These are phyloP conservation scores for Catostylus mosaicus DNA, from an alignment of 30 jellyfish, hydroid and myxozoan species.

Conservation along the genomic window DNA sequence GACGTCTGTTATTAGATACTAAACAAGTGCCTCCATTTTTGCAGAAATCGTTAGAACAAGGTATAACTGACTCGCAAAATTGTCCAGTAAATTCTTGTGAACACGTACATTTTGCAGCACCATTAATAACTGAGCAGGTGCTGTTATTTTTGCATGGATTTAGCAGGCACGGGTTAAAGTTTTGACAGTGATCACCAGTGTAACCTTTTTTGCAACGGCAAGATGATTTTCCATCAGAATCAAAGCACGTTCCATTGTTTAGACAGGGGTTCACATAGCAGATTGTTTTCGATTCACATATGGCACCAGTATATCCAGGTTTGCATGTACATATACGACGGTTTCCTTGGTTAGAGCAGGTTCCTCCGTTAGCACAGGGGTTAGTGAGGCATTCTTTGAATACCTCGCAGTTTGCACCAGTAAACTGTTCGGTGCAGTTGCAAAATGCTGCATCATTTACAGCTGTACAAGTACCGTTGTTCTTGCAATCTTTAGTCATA, in stretches of 20 bases:
- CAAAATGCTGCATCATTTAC: not conserved
- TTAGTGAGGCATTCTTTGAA: conserved; percentile 1
- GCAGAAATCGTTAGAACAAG: conserved; percentile 19
- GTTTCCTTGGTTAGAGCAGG: not conserved
- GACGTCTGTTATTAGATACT: not conserved
- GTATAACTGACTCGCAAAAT: conserved; percentile 16
- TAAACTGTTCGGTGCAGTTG: conserved; percentile 13
- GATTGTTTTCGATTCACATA: not conserved
- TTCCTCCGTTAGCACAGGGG: conserved; percentile 24
- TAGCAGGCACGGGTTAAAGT: conserved; percentile 7
- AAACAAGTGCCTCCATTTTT: conserved; percentile 23
- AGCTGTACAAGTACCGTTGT: conserved; percentile 2
- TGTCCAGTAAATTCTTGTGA: conserved; percentile 21
- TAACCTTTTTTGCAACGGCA: conserved; percentile 8
- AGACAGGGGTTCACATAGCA: conserved; percentile 22
- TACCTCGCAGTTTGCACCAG: conserved; percentile 6
- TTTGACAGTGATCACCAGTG: conserved; percentile 19
- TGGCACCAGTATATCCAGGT: conserved; percentile 5
- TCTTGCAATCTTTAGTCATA: not conserved
- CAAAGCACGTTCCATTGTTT: conserved; percentile 15
- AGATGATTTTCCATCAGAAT: not conserved
- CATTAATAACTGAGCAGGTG: not conserved
- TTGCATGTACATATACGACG: conserved; percentile 18
- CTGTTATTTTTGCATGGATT: conserved; percentile 28
- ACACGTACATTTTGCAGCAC: conserved; percentile 8